Evolutionary conservation across 1,140 invertebrate genomes (phyloP).

Genomic region (Lepidurus couesii): DNA sequence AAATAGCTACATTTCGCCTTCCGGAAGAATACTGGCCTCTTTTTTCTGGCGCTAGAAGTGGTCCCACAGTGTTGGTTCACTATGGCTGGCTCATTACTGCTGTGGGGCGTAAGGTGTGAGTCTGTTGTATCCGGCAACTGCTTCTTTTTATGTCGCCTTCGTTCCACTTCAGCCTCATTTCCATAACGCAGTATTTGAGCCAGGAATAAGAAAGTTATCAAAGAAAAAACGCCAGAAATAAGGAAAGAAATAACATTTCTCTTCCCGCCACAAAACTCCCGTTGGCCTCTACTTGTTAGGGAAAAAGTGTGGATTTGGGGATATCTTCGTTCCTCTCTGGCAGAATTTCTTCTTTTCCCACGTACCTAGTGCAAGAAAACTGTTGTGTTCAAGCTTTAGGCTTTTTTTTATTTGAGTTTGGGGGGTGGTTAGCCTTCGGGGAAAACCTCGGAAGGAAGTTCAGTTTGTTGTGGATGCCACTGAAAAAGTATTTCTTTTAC

Average conservation of each 20-base stretch:
- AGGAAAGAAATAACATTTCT: too few species aligned
- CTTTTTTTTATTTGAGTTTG: not conserved
- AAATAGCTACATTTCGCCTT: too few species aligned
- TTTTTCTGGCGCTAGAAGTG: too few species aligned
- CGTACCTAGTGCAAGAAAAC: too few species aligned
- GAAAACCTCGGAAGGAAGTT: not conserved
- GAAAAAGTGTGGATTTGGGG: too few species aligned
- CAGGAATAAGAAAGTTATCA: not conserved
- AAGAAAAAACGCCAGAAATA: too few species aligned
- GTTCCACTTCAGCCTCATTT: not conserved
- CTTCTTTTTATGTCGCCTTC: not conserved
- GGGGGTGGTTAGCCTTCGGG: not conserved
- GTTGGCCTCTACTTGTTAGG: too few species aligned
- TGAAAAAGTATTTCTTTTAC: not conserved
- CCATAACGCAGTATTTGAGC: not conserved
- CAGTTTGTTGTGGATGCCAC: constrained; percentile 1
- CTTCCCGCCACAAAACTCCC: too few species aligned
- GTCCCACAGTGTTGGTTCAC: not conserved
- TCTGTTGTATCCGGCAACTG: not conserved
- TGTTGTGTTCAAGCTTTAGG: too few species aligned
- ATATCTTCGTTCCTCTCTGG: too few species aligned
- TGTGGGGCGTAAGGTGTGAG: not conserved
- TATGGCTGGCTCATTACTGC: not conserved
- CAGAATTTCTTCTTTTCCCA: too few species aligned
- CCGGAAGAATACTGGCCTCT: too few species aligned